Conservation (phyloP, 2,113 vertebrate species). For the Heterochromis multidens region DNA sequence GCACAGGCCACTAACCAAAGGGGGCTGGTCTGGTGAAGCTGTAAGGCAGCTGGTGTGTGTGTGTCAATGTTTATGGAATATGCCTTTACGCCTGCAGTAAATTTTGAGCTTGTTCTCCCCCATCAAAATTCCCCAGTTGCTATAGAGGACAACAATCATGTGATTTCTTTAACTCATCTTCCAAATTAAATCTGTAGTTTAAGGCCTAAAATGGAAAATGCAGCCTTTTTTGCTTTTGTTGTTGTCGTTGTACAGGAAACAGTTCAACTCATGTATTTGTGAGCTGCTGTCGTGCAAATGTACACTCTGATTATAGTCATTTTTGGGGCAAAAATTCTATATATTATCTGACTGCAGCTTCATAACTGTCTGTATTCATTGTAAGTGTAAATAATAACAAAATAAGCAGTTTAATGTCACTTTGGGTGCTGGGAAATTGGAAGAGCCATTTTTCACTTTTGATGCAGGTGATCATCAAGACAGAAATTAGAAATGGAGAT, state of each 20-base stretch:
- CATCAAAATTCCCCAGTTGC: constrained; percentile 51
- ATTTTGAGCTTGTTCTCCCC: constrained; percentile 64
- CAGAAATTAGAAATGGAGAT: neutral
- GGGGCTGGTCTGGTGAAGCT: constrained; percentile 20
- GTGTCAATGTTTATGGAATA: constrained; percentile 82
- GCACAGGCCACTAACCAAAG: constrained; percentile 32
- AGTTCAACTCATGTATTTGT: neutral
- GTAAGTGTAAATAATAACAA: neutral
- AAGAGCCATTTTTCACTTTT: neutral
- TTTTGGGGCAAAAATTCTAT: neutral
- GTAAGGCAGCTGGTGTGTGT: constrained; percentile 72
- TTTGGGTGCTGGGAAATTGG: neutral
- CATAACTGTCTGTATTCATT: neutral
- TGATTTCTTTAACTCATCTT: neutral
- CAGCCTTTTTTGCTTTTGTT: neutral
- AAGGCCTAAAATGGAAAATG: neutral
- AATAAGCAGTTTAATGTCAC: neutral
- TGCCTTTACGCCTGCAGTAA: constrained; percentile 73
- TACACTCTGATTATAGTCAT: neutral
- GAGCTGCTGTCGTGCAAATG: neutral
- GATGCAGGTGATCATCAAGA: neutral
- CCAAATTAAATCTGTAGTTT: neutral
- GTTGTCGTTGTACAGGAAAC: neutral
- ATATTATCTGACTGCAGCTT: neutral
- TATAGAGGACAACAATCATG: constrained; percentile 42